phyloP scores from a whole-genome alignment of 2,888 invertebrate genomes.

The Priocnemis perturbator region DNA sequence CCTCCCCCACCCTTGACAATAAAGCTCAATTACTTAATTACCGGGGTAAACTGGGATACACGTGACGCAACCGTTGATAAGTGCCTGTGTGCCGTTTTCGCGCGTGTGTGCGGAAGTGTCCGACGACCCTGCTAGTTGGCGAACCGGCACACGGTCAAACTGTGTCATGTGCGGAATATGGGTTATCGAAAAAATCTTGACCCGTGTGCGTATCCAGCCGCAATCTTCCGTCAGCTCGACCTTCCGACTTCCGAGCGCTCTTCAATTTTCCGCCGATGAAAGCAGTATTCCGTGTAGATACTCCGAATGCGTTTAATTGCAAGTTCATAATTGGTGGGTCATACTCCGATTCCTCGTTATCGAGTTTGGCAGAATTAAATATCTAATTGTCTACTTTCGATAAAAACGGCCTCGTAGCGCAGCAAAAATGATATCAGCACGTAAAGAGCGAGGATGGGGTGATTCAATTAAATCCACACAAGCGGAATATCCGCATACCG shows the following conservation, averaged over 20 bases:
- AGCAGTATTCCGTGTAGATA: not conserved
- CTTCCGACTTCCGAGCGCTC: not conserved
- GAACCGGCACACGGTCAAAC: not conserved
- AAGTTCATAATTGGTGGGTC: too few species aligned
- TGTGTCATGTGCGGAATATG: slow-evolving; percentile 6
- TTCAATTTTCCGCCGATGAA: not conserved
- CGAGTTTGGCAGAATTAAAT: too few species aligned
- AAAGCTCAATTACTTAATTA: slow-evolving; percentile 62
- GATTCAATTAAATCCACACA: too few species aligned
- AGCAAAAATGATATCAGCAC: too few species aligned
- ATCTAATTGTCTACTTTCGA: too few species aligned
- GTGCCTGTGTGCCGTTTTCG: slow-evolving; percentile 8
- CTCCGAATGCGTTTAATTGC: too few species aligned
- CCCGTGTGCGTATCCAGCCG: not conserved
- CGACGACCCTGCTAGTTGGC: not conserved
- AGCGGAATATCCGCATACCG: too few species aligned
- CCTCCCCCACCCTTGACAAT: slow-evolving; percentile 35
- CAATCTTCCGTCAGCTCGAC: too few species aligned
- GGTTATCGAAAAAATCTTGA: slow-evolving; percentile 27
- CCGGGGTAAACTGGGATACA: slow-evolving; percentile 49
- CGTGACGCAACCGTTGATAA: slow-evolving; percentile 56
- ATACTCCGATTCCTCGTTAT: too few species aligned
- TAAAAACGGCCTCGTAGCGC: too few species aligned
- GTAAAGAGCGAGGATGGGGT: too few species aligned
- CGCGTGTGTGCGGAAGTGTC: not conserved